Percentiles rank a stretch among this genome's conserved stretches.
phyloP scores from a whole-genome alignment of 2,797 vertebrate genomes.

The Masticophis lateralis region DNA sequence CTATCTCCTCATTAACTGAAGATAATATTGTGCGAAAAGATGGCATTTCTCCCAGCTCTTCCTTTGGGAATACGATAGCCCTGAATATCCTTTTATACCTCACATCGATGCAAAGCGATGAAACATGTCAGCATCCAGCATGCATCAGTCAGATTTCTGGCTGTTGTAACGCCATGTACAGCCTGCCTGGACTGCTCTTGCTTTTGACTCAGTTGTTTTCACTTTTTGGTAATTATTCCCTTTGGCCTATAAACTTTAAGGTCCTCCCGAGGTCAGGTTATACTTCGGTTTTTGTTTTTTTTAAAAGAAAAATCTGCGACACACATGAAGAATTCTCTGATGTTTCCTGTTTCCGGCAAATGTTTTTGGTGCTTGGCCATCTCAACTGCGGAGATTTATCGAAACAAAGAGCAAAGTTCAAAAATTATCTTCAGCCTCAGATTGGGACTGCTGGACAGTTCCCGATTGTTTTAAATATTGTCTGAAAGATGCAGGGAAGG shows the following conservation, averaged over 20 bases:
- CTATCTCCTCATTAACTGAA: background rate
- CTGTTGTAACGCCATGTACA: background rate
- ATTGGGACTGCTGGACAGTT: conserved; percentile 6
- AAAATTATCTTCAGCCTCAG: conserved; percentile 25
- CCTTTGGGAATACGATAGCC: conserved; percentile 41
- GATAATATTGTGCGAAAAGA: background rate
- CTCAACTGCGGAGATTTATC: conserved; percentile 24
- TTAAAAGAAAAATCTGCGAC: conserved; percentile 35
- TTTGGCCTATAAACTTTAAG: conserved; percentile 26
- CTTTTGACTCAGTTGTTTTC: conserved; percentile 42
- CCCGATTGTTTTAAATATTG: conserved; percentile 8
- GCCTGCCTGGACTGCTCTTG: conserved; percentile 24
- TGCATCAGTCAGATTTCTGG: background rate
- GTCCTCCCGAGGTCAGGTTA: conserved; percentile 54
- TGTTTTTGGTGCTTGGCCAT: conserved; percentile 25
- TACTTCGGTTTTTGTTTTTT: conserved; percentile 28
- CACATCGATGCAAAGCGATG: background rate
- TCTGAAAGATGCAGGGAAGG: conserved; percentile 9
- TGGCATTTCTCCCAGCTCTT: conserved; percentile 6
- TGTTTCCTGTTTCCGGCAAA: conserved; percentile 53
- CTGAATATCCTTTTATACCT: conserved; percentile 10
- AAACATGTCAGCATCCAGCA: background rate
- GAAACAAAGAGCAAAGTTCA: conserved; percentile 13
- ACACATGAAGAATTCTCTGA: background rate
- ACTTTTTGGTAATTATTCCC: conserved; percentile 45